Evolutionary conservation across 1,140 invertebrate species (phyloP), one percentile per base, ranked within the genome.

Genomic region (Drosophila leontia): DNA sequence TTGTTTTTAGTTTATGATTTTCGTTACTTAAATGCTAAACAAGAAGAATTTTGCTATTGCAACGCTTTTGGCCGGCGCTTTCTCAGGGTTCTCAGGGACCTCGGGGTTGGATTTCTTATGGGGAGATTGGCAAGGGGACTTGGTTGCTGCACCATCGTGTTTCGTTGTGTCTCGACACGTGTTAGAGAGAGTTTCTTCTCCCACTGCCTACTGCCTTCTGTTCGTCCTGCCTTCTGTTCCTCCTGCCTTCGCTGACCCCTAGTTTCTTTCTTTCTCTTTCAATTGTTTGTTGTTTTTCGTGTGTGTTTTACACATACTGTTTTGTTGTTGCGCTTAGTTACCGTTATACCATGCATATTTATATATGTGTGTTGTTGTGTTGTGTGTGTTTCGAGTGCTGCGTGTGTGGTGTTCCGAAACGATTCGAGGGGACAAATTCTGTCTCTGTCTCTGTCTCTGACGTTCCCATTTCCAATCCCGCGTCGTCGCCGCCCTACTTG

Each of bases 401-500:
- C 17, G 50, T 67, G 60, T 82, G 42, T 69, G 23, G 55, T 41
- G 34, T 80, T 48, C 63, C 32, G 55, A 56, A 56, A 56, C 53
- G 53, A 56, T 56, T 26, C 7, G 5, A 26, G 53, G 53, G 53
- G 13, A 23, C 19, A 56, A 37, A 15, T 37, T 56, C 19, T n/a
- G 1, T 39, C 44, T 17, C 1, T 19, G 5, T 23, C 23, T 23
- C 23, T n/a, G 1, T 39, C 44, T 17, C 1, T 19, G 5, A 13
- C 35, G 53, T 39, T 56, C 51, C 34, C 50, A 13, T 35, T 53
- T 3, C 12, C 51, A 12, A 23, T 55, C 67, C 55, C 59, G 23
- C 34, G 17, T 48, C 17, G 53, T 26, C 45, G 45, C 17, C 47
- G 45, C 17, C 71, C 91, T 93, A 93, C 94, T 96, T 96, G 93